Conservation (phyloP, 2,888 invertebrate genomes). For the Steinernema carpocapsae region DNA sequence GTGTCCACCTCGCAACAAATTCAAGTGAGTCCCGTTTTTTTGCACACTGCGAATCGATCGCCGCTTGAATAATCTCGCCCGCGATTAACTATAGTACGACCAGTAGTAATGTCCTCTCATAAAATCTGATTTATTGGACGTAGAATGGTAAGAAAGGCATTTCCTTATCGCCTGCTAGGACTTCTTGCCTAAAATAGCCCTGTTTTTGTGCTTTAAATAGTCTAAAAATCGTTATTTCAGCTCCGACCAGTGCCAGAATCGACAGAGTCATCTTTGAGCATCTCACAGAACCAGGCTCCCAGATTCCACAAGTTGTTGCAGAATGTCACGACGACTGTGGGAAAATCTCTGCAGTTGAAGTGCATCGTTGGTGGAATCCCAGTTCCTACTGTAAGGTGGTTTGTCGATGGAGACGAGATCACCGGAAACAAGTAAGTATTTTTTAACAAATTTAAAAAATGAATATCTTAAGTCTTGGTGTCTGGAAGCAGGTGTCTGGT, state of each 20-base stretch:
- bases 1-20: neutral
- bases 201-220: neutral
- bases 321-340: constrained; percentile 42
- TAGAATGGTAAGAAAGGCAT: too few relatives aligned
- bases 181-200: neutral
- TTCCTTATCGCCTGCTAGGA: too few relatives aligned
- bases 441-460: constrained; percentile 29
- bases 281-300: constrained; percentile 39
- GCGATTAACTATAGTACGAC: neutral
- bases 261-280: neutral
- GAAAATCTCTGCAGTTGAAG: constrained; percentile 57
- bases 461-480: constrained; percentile 15
- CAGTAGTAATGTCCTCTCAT: too few relatives aligned
- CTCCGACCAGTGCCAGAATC: constrained; percentile 1
- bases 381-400: constrained; percentile 67
- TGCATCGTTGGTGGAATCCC: constrained; percentile 70
- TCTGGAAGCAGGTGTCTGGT: too few relatives aligned
- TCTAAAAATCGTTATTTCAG: neutral
- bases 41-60: neutral
- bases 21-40: neutral
- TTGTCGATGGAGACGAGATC: constrained; percentile 66
- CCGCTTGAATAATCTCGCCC: neutral
- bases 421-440: constrained; percentile 54
- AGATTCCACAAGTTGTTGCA: constrained; percentile 43
- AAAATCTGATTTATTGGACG: too few relatives aligned